These are phyloP conservation scores for Amblyjoppa fuscipennis DNA, from an alignment of 2,888 invertebrate species.

Conservation along the genomic window DNA sequence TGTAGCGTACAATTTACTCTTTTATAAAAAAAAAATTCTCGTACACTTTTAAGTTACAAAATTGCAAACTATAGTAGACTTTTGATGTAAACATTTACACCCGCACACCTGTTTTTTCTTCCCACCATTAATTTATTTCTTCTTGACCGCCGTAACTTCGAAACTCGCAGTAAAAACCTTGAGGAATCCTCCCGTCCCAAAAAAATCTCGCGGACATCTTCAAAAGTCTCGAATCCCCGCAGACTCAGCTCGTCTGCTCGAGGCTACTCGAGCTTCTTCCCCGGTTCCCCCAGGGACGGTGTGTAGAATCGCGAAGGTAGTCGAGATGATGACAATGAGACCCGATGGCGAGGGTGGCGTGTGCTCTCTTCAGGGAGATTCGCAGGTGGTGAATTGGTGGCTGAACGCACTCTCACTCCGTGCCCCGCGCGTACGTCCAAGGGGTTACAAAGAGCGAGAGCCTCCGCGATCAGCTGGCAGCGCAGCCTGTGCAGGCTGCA, in stretches of 20 bases:
- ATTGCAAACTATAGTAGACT: neutral
- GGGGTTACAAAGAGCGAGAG: constrained; percentile 73
- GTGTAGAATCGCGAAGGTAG: constrained; percentile 5
- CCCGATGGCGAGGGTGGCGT: constrained; percentile 63
- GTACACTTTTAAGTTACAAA: no score
- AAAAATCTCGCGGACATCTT: neutral
- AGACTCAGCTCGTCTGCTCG: neutral
- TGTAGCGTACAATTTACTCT: neutral
- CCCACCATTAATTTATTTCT: neutral
- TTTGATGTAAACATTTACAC: neutral
- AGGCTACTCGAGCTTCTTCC: neutral
- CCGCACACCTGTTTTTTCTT: neutral
- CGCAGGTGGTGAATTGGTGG: constrained; percentile 58
- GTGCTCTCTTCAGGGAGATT: constrained; percentile 35
- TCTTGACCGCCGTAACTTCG: neutral
- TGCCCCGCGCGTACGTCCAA: constrained; percentile 75
- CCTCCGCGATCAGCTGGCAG: constrained; percentile 77
- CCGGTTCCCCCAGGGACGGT: neutral
- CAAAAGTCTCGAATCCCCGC: constrained; percentile 4
- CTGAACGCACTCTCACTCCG: constrained; percentile 66
- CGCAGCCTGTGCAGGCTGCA: constrained; percentile 51
- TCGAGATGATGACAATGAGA: constrained; percentile 57
- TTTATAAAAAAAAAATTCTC: neutral
- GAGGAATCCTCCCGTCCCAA: neutral
- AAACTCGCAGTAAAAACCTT: no score